Conservation (phyloP, 2,888 invertebrate genomes). For the Caenorhabditis sp. region DNA sequence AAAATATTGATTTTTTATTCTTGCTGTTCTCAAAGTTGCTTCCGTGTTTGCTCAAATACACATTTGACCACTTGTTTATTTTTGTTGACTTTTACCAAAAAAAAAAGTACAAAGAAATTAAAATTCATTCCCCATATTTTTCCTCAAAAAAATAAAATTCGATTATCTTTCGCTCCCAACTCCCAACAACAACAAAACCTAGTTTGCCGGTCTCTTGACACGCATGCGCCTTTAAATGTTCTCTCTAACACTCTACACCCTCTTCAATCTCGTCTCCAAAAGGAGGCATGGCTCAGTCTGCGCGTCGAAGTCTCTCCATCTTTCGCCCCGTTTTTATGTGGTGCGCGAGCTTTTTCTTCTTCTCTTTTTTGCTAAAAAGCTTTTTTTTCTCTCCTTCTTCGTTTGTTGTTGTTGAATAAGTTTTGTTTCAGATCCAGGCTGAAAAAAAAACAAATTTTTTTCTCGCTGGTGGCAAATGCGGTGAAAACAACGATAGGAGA, state of each 20-base stretch:
- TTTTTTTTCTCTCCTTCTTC: no score
- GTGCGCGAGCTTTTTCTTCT: slow-evolving; percentile 3
- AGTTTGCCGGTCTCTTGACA: neutral
- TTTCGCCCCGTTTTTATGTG: slow-evolving; percentile 9
- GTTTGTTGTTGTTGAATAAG: no score
- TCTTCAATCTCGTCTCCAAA: neutral
- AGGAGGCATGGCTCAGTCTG: neutral
- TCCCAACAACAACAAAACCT: neutral
- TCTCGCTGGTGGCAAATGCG: neutral
- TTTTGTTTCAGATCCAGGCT: neutral
- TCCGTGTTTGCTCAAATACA: neutral
- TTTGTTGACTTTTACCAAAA: no score
- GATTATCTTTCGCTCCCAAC: neutral
- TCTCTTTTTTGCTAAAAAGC: neutral
- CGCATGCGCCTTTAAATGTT: neutral
- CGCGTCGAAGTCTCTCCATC: neutral
- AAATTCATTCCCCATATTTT: neutral
- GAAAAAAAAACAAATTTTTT: neutral
- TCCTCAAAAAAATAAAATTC: neutral
- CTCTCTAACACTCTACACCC: neutral
- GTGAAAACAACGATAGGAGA: no score
- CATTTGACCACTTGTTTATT: slow-evolving; percentile 1
- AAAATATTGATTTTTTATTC: neutral
- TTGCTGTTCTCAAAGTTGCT: neutral
- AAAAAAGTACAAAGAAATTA: neutral